phyloP scores from a whole-genome alignment of 2,797 vertebrate species.

The Sarcoramphus papa region DNA sequence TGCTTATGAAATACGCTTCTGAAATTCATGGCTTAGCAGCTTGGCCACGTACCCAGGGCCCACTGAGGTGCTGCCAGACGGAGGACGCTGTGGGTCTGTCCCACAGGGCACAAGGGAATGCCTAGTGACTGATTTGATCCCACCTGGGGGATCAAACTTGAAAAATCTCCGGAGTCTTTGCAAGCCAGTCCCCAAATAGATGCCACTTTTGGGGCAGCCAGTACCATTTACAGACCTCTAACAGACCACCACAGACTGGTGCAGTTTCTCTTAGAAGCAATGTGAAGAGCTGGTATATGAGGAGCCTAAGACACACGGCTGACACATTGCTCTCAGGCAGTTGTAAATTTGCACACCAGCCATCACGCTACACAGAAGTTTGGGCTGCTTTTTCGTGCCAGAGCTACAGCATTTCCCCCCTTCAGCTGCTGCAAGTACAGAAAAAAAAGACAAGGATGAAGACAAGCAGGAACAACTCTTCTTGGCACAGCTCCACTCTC shows the following conservation, averaged over 20 bases:
- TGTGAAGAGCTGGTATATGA: background rate
- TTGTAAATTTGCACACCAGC: background rate
- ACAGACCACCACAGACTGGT: background rate
- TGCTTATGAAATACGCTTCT: background rate
- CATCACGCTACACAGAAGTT: background rate
- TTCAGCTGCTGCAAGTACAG: background rate
- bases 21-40: background rate
- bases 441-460: background rate
- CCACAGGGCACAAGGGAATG: background rate
- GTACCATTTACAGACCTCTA: background rate
- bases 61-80: background rate
- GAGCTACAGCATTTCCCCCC: background rate
- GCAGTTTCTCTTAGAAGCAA: background rate
- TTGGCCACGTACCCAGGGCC: background rate
- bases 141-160: background rate
- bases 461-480: slow-evolving; percentile 25
- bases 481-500: slow-evolving; percentile 12
- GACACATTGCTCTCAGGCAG: background rate
- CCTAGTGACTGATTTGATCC: background rate
- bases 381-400: background rate
- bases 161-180: background rate
- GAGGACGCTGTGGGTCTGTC: background rate
- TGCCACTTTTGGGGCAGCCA: background rate
- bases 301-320: background rate
- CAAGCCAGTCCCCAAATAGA: background rate